A percentile compares a stretch with the other conserved stretches of the same genome.
These are phyloP conservation scores for Lepus townsendii DNA, from an alignment of 2,797 vertebrate genomes.

Conservation along the genomic window DNA sequence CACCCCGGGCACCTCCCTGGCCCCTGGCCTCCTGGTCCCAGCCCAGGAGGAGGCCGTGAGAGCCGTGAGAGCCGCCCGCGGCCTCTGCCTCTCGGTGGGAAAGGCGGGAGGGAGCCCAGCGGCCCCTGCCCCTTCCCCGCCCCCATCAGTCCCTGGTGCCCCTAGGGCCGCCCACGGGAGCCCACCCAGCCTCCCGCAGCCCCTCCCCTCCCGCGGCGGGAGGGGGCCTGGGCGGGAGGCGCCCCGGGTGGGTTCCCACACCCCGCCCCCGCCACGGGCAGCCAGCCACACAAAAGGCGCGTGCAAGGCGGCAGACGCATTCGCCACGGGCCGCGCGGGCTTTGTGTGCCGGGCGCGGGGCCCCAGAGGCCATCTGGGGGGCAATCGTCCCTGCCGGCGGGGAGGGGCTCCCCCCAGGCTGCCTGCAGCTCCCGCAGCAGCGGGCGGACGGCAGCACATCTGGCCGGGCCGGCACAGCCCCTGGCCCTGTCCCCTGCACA, in stretches of 20 bases:
- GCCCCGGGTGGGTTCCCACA: slow-evolving; percentile 90
- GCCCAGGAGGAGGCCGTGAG: neutral
- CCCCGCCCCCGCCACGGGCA: slow-evolving; percentile 74
- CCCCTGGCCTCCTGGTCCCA: neutral
- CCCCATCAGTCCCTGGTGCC: neutral
- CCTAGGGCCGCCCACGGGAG: too few species aligned
- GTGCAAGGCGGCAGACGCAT: slow-evolving; percentile 91
- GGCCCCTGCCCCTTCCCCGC: neutral
- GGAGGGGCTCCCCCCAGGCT: slow-evolving; percentile 64
- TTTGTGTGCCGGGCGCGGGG: slow-evolving; percentile 86
- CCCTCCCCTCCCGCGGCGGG: neutral
- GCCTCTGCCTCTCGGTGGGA: neutral
- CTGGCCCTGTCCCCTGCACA: fast-evolving
- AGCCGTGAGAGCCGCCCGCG: fast-evolving
- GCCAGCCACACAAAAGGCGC: slow-evolving; percentile 92
- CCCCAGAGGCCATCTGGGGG: slow-evolving; percentile 90
- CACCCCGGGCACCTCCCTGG: too few species aligned
- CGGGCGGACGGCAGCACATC: slow-evolving; percentile 82
- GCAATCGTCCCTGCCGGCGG: slow-evolving; percentile 68
- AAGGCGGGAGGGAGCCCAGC: too few species aligned
- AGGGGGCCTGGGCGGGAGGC: slow-evolving; percentile 64
- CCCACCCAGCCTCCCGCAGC: neutral
- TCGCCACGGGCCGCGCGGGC: slow-evolving; percentile 88
- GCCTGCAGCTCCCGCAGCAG: slow-evolving; percentile 66
- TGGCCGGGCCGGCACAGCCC: slow-evolving; percentile 71